Percentiles rank a stretch among this genome's conserved stretches.
Evolutionary conservation across 2,888 invertebrate species (phyloP).

Genomic region (Apotomis betuletana): DNA sequence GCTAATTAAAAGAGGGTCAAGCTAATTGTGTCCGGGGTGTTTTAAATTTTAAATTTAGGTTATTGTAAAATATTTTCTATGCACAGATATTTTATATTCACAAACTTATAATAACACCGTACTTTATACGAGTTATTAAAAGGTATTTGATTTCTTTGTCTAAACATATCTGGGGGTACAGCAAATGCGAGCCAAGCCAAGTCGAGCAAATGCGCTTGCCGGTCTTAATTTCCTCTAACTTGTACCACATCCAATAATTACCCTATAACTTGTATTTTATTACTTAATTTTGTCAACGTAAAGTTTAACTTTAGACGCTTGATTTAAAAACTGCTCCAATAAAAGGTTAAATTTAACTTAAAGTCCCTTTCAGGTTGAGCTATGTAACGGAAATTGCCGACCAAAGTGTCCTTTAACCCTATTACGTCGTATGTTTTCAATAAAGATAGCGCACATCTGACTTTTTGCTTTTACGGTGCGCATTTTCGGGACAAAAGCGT

Average conservation of each 20-base stretch:
- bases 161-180: too few species aligned
- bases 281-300: constrained; percentile 60
- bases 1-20: too few species aligned
- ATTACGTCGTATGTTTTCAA: neutral
- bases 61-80: too few species aligned
- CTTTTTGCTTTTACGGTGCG: neutral
- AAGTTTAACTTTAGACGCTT: constrained; percentile 55
- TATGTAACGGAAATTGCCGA: constrained; percentile 29
- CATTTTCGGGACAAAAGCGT: constrained; percentile 19
- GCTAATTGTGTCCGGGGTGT: too few species aligned
- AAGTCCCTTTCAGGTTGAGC: constrained; percentile 32
- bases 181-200: too few species aligned
- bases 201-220: too few species aligned
- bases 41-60: too few species aligned
- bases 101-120: too few species aligned
- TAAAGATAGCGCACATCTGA: neutral
- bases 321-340: constrained; percentile 53
- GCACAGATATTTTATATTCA: too few species aligned
- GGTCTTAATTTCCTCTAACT: constrained; percentile 14
- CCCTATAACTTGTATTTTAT: constrained; percentile 61
- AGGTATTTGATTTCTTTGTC: too few species aligned
- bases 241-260: constrained; percentile 46
- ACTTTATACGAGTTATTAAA: too few species aligned
- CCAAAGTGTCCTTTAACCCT: neutral
- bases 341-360: constrained; percentile 42